Base-by-base conservation (phyloP, 2,113 vertebrate species). In the Trochalopteron elliotii region DNA sequence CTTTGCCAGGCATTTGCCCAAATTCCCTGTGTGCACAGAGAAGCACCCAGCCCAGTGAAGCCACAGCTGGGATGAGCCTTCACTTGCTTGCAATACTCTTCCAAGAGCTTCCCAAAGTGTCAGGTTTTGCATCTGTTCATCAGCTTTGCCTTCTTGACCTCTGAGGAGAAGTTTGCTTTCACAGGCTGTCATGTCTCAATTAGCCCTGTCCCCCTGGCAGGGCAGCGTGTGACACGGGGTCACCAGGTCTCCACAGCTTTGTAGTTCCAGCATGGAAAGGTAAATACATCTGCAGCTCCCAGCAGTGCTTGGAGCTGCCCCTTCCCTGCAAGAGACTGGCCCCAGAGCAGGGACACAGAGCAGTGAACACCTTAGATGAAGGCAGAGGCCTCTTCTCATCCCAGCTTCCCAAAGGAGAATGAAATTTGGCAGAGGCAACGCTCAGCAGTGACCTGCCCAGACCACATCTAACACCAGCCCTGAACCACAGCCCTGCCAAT, bases 51-150 rank as follows among this genome's bases (percentile, higher is more conserved):
- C 31, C 53, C 37, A 10, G 10, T 0, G 4, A 44, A 92, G 33
- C 42, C 65, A 10, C 0, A 0, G 20, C 80, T 52, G 69, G 31
- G 69, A 57, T 11, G 12, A 7, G n/a, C 44, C 74, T 89, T 35
- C 2, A 0, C 56, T 63, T 1, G 0, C 45, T 64, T 4, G 1
- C 28, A 52, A 2, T 63, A 65, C 6, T 84, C 9, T 55, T 70
- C 74, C 86, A 61, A 78, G 55, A 65, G 65, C 37, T 31, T 18
- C 78, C n/a, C 35, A 4, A 27, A 56, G 70, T 0, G 2, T 56
- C 70, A 19, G 37, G 33, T 49, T 71, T 31, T 37, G 37, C 49
- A 23, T 74, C 92, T 61, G 49, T 27, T 77, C 35, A 39, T 63
- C 88, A 65, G 55, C 83, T 86, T 35, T 5, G 3, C 45, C 40